Conservation (phyloP, 1,140 invertebrate species). For the Drosophila hydei region DNA sequence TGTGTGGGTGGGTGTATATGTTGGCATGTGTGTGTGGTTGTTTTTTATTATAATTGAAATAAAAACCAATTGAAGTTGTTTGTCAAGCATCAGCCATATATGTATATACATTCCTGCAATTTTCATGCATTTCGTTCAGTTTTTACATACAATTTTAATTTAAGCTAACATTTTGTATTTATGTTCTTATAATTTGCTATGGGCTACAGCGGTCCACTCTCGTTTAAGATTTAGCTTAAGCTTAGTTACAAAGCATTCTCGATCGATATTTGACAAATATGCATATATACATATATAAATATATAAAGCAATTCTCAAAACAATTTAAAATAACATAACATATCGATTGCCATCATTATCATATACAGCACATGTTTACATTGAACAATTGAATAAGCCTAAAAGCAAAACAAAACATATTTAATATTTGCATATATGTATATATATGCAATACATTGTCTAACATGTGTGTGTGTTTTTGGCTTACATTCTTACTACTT, state of each 20-base stretch:
- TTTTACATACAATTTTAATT: conserved; percentile 32
- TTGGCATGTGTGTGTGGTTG: background rate
- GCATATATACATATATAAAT: conserved; percentile 37
- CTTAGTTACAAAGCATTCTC: conserved; percentile 46
- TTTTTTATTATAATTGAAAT: conserved; percentile 16
- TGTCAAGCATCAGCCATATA: conserved; percentile 37
- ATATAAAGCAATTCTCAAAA: conserved; percentile 53
- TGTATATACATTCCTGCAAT: conserved; percentile 40
- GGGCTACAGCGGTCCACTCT: conserved; percentile 11
- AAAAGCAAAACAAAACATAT: conserved; percentile 65
- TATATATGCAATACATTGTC: conserved; percentile 32
- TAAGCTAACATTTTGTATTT: conserved; percentile 40
- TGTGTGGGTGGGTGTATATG: conserved; percentile 1
- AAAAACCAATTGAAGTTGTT: conserved; percentile 31
- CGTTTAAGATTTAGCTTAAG: conserved; percentile 55
- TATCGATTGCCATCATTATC: conserved; percentile 56
- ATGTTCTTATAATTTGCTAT: conserved; percentile 14
- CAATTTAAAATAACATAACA: conserved; percentile 74
- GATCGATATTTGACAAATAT: conserved; percentile 38
- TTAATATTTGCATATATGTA: conserved; percentile 30
- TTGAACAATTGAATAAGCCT: conserved; percentile 73
- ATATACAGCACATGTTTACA: conserved; percentile 58
- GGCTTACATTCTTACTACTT: conserved; percentile 60
- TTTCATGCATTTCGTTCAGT: conserved; percentile 39
- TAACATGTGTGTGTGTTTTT: conserved; percentile 39